Evolutionary conservation across 2,113 vertebrate genomes (phyloP).

Genomic region (Andinoacara biseriatus): DNA sequence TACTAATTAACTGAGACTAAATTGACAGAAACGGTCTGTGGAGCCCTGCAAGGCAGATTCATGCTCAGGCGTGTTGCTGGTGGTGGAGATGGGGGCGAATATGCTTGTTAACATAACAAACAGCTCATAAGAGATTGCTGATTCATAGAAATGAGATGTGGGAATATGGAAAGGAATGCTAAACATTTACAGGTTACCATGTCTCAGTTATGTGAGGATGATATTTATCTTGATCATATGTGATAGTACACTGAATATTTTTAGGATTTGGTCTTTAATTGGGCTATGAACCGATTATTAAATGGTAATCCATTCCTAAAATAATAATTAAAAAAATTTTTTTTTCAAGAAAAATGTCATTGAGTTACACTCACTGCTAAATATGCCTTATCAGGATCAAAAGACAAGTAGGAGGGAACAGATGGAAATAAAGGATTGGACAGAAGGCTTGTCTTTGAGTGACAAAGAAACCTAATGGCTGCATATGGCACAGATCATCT

Average conservation of each 20-base stretch:
- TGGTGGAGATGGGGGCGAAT: not conserved
- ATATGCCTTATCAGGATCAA: not conserved
- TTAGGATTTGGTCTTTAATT: not conserved
- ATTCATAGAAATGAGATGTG: not conserved
- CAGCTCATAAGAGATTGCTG: not conserved
- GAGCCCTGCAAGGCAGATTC: conserved; percentile 8
- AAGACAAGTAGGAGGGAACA: not conserved
- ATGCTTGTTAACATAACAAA: conserved; percentile 8
- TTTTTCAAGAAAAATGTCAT: not conserved
- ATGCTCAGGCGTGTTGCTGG: not conserved
- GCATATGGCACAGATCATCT: conserved; percentile 31
- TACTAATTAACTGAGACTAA: conserved; percentile 46
- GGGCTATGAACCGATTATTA: not conserved
- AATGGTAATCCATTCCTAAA: not conserved
- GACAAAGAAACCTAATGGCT: conserved; percentile 6
- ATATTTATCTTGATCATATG: not conserved
- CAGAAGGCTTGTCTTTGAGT: not conserved
- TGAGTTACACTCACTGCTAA: not conserved
- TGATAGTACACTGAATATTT: not conserved
- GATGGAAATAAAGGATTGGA: not conserved
- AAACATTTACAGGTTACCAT: not conserved
- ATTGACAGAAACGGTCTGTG: conserved; percentile 40
- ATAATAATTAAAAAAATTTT: not conserved
- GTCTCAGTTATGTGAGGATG: not conserved
- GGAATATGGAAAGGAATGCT: not conserved